A percentile compares a stretch with the other conserved stretches of the same genome.
phyloP scores from a whole-genome alignment of 2,888 invertebrate species.

The Meta bourneti region DNA sequence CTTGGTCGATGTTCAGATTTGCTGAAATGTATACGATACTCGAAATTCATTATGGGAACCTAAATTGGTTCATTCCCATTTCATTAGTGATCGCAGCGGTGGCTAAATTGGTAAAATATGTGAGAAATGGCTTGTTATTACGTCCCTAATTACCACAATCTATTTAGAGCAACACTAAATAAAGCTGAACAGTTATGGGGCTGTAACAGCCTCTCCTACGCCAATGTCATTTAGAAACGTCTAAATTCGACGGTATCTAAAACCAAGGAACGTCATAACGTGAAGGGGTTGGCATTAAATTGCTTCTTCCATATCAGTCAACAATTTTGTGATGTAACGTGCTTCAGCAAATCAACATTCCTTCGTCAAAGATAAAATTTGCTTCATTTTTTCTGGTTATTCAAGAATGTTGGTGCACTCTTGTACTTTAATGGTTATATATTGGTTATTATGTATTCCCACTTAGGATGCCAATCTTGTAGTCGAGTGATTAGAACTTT shows the following conservation, averaged over 20 bases:
- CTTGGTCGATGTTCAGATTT: too few species aligned
- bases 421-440: too few species aligned
- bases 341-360: too few species aligned
- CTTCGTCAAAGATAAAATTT: too few species aligned
- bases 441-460: too few species aligned
- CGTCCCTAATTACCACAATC: slow-evolving; percentile 38
- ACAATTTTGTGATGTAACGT: too few species aligned
- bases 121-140: slow-evolving; percentile 8
- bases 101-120: slow-evolving; percentile 31
- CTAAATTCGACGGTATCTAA: slow-evolving; percentile 9
- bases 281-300: slow-evolving; percentile 1
- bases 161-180: slow-evolving; percentile 28
- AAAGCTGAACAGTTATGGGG: slow-evolving; percentile 24
- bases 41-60: neutral
- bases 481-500: too few species aligned
- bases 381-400: too few species aligned
- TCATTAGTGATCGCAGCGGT: neutral
- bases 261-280: neutral
- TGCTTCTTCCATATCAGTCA: neutral
- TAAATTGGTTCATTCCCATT: slow-evolving; percentile 28
- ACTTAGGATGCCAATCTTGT: too few species aligned
- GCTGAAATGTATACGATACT: too few species aligned
- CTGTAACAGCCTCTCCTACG: slow-evolving; percentile 1
- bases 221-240: slow-evolving; percentile 7
- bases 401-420: too few species aligned